Base-by-base conservation (phyloP, 2,113 vertebrate species). In the Entelurus aequoreus region DNA sequence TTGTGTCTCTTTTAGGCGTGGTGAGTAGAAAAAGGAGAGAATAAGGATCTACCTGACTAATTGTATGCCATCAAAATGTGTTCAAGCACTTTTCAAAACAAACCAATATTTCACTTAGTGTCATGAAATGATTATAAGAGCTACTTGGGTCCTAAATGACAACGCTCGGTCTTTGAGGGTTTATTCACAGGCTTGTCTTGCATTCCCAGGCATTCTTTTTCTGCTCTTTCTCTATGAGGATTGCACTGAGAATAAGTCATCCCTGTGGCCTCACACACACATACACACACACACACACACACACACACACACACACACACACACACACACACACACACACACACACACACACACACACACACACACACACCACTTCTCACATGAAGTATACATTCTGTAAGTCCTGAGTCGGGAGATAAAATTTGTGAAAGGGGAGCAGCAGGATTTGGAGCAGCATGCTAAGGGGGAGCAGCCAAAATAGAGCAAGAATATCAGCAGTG, bases 381-480 rank as follows among this genome's bases (percentile, higher is more conserved):
- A 60, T 71, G 56, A 76, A 77, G 69, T 78, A 74, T 79, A 79
- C 66, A 60, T 78, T 79, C 63, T 76, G 67, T 81, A 75, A 70
- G 75, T 80, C 75, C 60, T 77, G 76, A 80, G 71, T 78, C 64
- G 65, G 48, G 69, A 81, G 81, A 85, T 85, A 84, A 81, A 87
- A 79, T 71, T 71, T 83, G 78, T 77, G 83, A 84, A 85, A 82
- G 74, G 79, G 76, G 83, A 85, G 81, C 76, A 77, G 85, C 60
- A 81, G 79, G 81, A 85, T 87, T 85, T 84, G 80, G 83, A 84
- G 77, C 78, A 86, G 80, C 51, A 68, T 78, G 71, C 81, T 84
- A 80, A 81, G 48, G 73, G n/a, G 76, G 76, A 80, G 75, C 80
- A 83, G 80, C 82, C 83, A 87, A 84, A 86, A 84, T 79, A 84